Conservation (phyloP, 2,888 invertebrate species). For the Hymenopus coronatus region DNA sequence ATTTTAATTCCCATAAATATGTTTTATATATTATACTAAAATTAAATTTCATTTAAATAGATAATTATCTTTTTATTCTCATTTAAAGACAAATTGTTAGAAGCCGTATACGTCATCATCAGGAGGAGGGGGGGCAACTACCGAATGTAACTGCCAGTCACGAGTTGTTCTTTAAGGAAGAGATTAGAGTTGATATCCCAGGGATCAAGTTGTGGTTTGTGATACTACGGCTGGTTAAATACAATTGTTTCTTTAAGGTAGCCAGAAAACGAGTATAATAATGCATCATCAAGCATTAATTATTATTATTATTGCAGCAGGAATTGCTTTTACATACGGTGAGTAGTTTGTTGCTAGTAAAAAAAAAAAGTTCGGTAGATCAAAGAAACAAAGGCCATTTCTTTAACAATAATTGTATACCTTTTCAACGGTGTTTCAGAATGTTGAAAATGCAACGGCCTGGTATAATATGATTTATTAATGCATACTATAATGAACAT, state of each 20-base stretch:
- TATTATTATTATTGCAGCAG: background rate
- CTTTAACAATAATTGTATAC: background rate
- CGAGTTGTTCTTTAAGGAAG: background rate
- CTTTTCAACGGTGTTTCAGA: background rate
- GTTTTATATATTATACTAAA: background rate
- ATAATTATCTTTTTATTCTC: background rate
- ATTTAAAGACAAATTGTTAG: background rate
- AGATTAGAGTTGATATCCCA: background rate
- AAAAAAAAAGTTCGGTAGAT: background rate
- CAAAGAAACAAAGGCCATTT: background rate
- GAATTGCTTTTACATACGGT: background rate
- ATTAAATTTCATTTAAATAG: background rate
- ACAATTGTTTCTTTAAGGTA: too few relatives aligned
- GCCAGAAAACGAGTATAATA: background rate
- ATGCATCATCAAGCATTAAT: background rate
- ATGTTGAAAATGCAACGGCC: too few relatives aligned
- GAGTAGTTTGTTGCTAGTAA: background rate
- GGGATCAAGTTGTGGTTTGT: background rate
- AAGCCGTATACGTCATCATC: background rate
- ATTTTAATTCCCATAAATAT: background rate
- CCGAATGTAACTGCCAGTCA: conserved; percentile 6
- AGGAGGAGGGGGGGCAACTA: background rate
- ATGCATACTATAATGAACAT: too few relatives aligned
- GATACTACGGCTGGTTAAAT: too few relatives aligned
- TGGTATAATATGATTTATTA: too few relatives aligned